Base-by-base conservation (phyloP, 2,113 vertebrate species). In the Capreolus pygargus region DNA sequence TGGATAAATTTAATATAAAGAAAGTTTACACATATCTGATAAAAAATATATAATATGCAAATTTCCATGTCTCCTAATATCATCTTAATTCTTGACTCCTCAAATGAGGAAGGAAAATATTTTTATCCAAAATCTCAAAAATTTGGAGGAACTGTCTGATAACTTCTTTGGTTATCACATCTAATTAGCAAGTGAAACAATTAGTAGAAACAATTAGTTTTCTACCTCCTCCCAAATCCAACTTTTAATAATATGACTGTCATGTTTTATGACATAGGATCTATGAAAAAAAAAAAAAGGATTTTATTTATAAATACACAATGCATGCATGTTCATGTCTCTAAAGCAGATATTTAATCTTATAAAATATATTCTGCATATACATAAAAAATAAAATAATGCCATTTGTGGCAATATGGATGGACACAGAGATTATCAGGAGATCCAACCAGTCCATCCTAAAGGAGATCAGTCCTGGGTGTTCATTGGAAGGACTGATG, bases 71-170 rank as follows among this genome's bases (percentile, higher is more conserved):
- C 39, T 70, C 89, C 57, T 57, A 90, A 43, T 4, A 60, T 39
- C n/a, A 91, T 60, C 15, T 11, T 6, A 33, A n/a, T 92, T 89
- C 6, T 19, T 86, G 9, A 78, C 61, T 67, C 19, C 30, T 82
- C 81, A 96, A 92, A 67, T 7, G 11, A 58, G 6, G 4, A 89
- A 43, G n/a, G 36, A 70, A 15, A 93, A 30, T 81, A 91, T 92
- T 95, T 95, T 88, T 12, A 78, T 47, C 39, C 27, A 45, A 91
- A 96, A 91, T 91, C 21, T 93, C 57, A 86, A 94, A 67, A 96
- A 90, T 14, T 52, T 28, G 1, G n/a, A 86, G 33, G 4, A 39
- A 60, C n/a, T 81, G 0, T 58, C 28, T 88, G 21, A 36, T 87
- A 64, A 67, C 14, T 39, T 81, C 17, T 70, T 85, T 88, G 52